Evolutionary conservation across 2,888 invertebrate species (phyloP).

Genomic region (Xiphydria camelus): DNA sequence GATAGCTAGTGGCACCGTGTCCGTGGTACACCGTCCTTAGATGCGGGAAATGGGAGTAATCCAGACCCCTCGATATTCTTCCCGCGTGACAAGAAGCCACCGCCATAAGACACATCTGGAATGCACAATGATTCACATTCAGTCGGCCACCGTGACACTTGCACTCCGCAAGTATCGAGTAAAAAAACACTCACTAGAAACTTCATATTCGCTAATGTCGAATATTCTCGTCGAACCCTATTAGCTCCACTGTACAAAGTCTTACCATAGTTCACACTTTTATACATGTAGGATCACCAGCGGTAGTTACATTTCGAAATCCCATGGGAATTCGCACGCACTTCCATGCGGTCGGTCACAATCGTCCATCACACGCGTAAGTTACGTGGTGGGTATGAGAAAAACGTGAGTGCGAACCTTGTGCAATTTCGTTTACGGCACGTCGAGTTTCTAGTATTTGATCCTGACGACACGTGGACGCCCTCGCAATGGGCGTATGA

Average conservation of each 20-base stretch:
- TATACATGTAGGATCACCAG: slow-evolving; percentile 26
- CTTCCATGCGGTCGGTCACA: slow-evolving; percentile 41
- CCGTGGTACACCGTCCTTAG: slow-evolving; percentile 43
- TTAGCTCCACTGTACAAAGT: slow-evolving; percentile 10
- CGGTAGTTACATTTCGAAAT: slow-evolving; percentile 33
- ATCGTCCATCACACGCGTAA: slow-evolving; percentile 29
- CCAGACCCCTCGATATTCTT: slow-evolving; percentile 32
- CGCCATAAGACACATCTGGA: slow-evolving; percentile 35
- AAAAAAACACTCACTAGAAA: slow-evolving; percentile 35
- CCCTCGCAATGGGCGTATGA: too few species aligned
- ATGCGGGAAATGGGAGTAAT: slow-evolving; percentile 35
- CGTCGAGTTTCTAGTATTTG: too few species aligned
- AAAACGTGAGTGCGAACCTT: slow-evolving; percentile 24
- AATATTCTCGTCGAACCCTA: background rate
- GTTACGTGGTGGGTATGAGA: slow-evolving; percentile 30
- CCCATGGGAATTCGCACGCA: slow-evolving; percentile 35
- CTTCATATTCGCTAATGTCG: slow-evolving; percentile 25
- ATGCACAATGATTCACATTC: too few species aligned
- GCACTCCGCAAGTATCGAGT: slow-evolving; percentile 13
- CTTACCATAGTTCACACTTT: slow-evolving; percentile 21
- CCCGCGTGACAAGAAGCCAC: slow-evolving; percentile 32
- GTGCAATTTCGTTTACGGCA: slow-evolving; percentile 33
- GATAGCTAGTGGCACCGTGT: slow-evolving; percentile 49
- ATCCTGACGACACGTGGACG: too few species aligned
- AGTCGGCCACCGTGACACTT: slow-evolving; percentile 13